Evolutionary conservation across 2,113 vertebrate genomes (phyloP).

Genomic region (Falco punctatus): DNA sequence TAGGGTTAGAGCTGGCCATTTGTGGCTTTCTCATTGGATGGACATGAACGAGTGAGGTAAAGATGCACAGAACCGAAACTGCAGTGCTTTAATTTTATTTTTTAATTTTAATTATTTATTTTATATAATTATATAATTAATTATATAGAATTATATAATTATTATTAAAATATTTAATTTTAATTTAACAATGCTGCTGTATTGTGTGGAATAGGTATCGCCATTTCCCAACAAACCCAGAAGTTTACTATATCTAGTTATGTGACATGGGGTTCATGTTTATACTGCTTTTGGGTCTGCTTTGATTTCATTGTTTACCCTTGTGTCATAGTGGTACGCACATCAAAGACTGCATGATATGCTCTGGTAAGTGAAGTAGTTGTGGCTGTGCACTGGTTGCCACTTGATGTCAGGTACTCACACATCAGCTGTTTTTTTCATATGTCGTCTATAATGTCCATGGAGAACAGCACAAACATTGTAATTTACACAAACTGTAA

Average conservation of each 20-base stretch:
- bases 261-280: not conserved
- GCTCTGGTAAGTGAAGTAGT: not conserved
- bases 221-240: not conserved
- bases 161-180: too few relatives aligned
- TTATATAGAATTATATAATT: too few relatives aligned
- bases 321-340: not conserved
- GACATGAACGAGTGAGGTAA: not conserved
- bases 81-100: not conserved
- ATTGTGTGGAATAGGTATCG: not conserved
- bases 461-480: not conserved
- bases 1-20: not conserved
- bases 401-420: not conserved
- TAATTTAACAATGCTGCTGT: too few relatives aligned
- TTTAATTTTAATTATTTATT: too few relatives aligned
- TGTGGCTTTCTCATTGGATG: not conserved
- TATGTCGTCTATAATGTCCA: not conserved
- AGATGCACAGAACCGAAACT: not conserved
- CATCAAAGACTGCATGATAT: not conserved
- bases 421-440: not conserved
- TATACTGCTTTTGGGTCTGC: not conserved
- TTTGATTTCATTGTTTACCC: not conserved
- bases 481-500: not conserved
- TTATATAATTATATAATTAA: too few relatives aligned
- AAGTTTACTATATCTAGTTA: not conserved
- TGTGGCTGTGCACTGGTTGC: not conserved